Base-by-base conservation (phyloP, 2,888 invertebrate genomes). In the Vandiemenella viatica region DNA sequence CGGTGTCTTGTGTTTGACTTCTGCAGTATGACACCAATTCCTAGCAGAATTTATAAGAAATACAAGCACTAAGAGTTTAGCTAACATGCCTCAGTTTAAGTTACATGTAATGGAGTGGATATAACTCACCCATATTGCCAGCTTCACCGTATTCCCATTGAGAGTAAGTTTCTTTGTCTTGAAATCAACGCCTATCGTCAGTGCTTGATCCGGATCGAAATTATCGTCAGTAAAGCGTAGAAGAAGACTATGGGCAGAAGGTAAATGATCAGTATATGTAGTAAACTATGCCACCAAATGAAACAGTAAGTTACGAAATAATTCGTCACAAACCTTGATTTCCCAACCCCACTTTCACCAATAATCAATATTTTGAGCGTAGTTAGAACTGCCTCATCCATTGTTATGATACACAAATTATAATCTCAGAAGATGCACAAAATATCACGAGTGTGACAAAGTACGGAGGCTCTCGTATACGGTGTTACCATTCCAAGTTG, bases 171-270 rank as follows among this genome's bases (percentile, higher is more conserved):
- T 79, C 65, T 95, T 96, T 26, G 85, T 85, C 70, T 96, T 96
- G 63, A 96, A 98, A 69, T 98, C 98, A 55, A 97, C 93, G 50
- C 98, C 97, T 58, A 98, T 97, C 16, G 97, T 98, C 37, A 93
- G 83, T 16, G 91, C 83, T 66, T 91, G 88, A 55, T 91, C 88
- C 1, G 87, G 82, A 67, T 93, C 86, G 68, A 96, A 98, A 59
- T 86, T 85, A 61, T 96, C 90, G 57, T 96, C 95, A 37, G 91
- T 92, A 64, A 98, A 98, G 45, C 96, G 79, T 52, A 96, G 72
- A 58, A 97, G 76, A 56, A 97, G 77, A 69, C 97, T 97, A 4
- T 13, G 13, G n/a, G 20, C n/a, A 18, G n/a, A 13, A 19, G 7
- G 13, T 5, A 19, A 42, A 3, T 19, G 7, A 42, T 5, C n/a